phyloP scores from a whole-genome alignment of 2,797 vertebrate genomes.

The Buphagus erythrorhynchus region DNA sequence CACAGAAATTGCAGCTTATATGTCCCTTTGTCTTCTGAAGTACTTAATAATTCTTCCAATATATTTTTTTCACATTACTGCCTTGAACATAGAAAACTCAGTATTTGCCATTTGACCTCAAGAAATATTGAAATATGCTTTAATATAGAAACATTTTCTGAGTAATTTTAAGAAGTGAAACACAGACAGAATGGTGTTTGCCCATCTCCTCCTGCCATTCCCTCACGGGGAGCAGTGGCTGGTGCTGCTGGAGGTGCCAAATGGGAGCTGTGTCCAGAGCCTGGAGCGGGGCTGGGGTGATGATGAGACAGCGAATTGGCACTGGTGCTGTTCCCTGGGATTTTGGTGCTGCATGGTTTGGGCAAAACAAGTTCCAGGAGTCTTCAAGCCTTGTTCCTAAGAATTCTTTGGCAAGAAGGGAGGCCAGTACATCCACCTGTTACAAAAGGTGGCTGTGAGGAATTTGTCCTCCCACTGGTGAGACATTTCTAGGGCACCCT shows the following conservation, averaged over 20 bases:
- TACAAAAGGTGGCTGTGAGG: neutral
- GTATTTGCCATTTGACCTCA: neutral
- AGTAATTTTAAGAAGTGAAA: neutral
- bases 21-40: neutral
- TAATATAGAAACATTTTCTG: neutral
- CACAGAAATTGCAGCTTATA: neutral
- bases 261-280: neutral
- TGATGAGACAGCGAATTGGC: rapidly evolving
- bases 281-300: neutral
- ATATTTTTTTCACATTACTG: neutral
- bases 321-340: rapidly evolving
- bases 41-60: neutral
- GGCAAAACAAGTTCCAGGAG: neutral
- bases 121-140: neutral
- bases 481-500: neutral
- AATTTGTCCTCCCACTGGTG: neutral
- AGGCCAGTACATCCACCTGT: neutral
- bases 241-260: neutral
- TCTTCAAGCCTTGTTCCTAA: neutral
- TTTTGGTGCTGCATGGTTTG: neutral
- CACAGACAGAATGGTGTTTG: neutral
- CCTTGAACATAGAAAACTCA: neutral
- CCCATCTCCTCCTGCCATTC: neutral
- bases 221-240: neutral
- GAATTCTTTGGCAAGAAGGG: neutral